Evolutionary conservation across 2,113 vertebrate genomes (phyloP).

Genomic region (Prinia subflava): DNA sequence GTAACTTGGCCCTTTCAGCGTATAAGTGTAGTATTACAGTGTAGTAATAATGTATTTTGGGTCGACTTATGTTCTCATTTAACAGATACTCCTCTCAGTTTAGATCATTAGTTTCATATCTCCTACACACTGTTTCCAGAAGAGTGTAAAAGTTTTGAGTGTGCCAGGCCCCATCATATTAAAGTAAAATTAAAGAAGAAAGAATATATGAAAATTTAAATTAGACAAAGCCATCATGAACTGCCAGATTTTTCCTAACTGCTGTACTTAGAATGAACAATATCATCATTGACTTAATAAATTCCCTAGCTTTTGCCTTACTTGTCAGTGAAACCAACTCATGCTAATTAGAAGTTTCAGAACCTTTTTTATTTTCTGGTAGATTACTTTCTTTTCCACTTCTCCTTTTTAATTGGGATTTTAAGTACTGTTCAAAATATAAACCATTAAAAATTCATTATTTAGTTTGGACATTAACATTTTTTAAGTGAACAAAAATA

Average conservation of each 20-base stretch:
- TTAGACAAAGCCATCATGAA: background rate
- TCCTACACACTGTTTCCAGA: background rate
- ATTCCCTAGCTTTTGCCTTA: background rate
- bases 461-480: background rate
- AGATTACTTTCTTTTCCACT: background rate
- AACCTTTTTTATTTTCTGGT: background rate
- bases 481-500: background rate
- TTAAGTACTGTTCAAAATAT: background rate
- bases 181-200: conserved; percentile 21
- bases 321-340: background rate
- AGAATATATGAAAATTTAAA: background rate
- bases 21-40: background rate
- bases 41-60: background rate
- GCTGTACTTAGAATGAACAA: background rate
- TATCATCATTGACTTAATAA: background rate
- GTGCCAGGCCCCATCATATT: background rate
- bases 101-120: background rate
- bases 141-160: background rate
- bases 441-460: background rate
- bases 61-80: background rate
- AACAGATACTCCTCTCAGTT: background rate
- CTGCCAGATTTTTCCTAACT: background rate
- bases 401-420: background rate
- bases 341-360: background rate
- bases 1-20: background rate